Base-by-base conservation (phyloP, 2,888 invertebrate genomes). In the Apamea anceps region DNA sequence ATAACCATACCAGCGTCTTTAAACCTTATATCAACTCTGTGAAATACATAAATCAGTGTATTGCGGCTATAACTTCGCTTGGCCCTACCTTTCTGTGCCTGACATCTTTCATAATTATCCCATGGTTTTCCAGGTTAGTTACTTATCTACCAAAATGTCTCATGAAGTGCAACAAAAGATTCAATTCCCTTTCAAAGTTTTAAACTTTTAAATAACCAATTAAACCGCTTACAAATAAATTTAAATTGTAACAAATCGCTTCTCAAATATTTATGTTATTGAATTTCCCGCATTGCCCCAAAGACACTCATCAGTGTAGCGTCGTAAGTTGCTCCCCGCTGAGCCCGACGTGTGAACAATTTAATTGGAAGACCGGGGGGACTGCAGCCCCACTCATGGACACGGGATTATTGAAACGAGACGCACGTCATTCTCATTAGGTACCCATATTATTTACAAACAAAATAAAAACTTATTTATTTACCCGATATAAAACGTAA, bases 261-360 rank as follows among this genome's bases (percentile, higher is more conserved):
- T 87, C 72, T 81, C 82, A 88, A 81, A 89, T 89, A 88, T 89
- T 90, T 88, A 91, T 91, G 90, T 90, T 88, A 92, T 91, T 91
- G 89, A 91, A 90, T 85, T 86, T 90, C 91, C 89, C 90, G 88
- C 88, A 91, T 90, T 86, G 87, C 82, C 86, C 91, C 85, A 90
- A 91, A 90, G 87, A 89, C 85, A 87, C 91, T 91, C 87, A 91
- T 89, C 90, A 90, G 82, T 90, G 89, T 57, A 87, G 89, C 84
- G 72, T 86, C 87, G 86, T 87, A 85, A 86, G 83, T 74, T 72
- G 90, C 89, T 84, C 92, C 96, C 96, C 95, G 95, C 95, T 92
- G 96, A 75, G 96, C 87, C 80, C 89, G 93, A 96, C 94, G 96
- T 96, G 96, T 96, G 96, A 96, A 96, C 95, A 94, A 93, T 96